Evolutionary conservation across 2,797 vertebrate species (phyloP).

Genomic region (Gymnocypris eckloni): DNA sequence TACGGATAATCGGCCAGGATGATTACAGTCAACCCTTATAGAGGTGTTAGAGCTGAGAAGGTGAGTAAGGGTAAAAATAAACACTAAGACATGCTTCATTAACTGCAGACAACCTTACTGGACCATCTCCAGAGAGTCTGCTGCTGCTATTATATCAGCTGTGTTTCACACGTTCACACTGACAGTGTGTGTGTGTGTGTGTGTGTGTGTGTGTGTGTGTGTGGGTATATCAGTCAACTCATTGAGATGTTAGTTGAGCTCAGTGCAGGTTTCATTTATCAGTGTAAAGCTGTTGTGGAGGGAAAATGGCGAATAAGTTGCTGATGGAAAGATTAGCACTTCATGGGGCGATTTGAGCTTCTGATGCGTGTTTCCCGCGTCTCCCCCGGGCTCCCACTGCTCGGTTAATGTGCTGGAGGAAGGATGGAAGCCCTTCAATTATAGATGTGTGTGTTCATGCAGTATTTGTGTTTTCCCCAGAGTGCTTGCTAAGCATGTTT

Average conservation of each 20-base stretch:
- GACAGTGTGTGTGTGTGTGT: neutral
- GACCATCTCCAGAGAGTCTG: neutral
- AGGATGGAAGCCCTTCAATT: constrained; percentile 39
- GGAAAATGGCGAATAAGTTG: neutral
- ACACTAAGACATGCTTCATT: neutral
- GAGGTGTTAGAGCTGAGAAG: neutral
- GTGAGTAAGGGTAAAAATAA: neutral
- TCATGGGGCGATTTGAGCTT: neutral
- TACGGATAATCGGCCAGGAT: neutral
- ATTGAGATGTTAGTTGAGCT: neutral
- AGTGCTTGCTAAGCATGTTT: constrained; percentile 61
- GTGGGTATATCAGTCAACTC: neutral
- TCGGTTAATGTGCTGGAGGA: constrained; percentile 58
- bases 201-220: neutral
- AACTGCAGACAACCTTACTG: neutral
- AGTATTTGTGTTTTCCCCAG: constrained; percentile 63
- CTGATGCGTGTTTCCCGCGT: neutral
- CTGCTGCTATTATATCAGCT: neutral
- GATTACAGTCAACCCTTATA: neutral
- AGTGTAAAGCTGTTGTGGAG: neutral
- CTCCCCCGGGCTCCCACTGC: neutral
- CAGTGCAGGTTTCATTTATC: neutral
- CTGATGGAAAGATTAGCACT: neutral
- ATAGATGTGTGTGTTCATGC: constrained; percentile 67
- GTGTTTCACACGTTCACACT: neutral